phyloP scores from a whole-genome alignment of 2,888 invertebrate species.

The Blastobasis adustella region DNA sequence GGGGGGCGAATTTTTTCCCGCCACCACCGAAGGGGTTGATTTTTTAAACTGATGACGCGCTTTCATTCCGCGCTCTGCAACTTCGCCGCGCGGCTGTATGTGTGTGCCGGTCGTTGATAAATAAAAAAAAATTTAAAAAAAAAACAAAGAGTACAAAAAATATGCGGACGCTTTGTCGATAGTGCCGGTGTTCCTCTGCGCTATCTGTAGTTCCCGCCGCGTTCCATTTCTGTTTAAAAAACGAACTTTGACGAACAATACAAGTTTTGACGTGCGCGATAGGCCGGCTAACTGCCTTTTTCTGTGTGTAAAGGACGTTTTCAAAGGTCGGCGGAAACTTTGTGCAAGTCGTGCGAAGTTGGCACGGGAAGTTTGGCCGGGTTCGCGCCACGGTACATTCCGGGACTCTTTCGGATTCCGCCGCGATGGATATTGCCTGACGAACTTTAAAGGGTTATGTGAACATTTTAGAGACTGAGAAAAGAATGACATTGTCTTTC shows the following conservation, averaged over 20 bases:
- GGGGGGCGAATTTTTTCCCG: conserved; percentile 66
- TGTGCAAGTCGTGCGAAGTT: conserved; percentile 21
- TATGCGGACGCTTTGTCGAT: conserved; percentile 63
- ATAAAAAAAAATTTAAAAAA: conserved; percentile 53
- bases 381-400: conserved; percentile 11
- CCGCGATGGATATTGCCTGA: conserved; percentile 29
- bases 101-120: conserved; percentile 64
- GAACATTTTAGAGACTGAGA: conserved; percentile 41
- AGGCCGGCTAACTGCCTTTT: conserved; percentile 9
- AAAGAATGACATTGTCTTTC: conserved; percentile 72
- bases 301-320: conserved; percentile 18
- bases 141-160: conserved; percentile 42
- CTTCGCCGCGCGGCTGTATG: conserved; percentile 72
- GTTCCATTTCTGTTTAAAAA: conserved; percentile 2
- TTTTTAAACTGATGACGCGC: conserved; percentile 77
- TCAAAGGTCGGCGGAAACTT: conserved; percentile 23
- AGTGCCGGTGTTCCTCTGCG: conserved; percentile 58
- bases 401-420: conserved; percentile 23
- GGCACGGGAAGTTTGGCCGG: conserved; percentile 8
- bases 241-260: conserved; percentile 16
- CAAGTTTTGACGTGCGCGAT: conserved; percentile 23
- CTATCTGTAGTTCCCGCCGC: conserved; percentile 49
- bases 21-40: conserved; percentile 74
- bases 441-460: conserved; percentile 29
- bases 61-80: conserved; percentile 75